Conservation (phyloP, 2,113 vertebrate species). For the Pseudonaja textilis region DNA sequence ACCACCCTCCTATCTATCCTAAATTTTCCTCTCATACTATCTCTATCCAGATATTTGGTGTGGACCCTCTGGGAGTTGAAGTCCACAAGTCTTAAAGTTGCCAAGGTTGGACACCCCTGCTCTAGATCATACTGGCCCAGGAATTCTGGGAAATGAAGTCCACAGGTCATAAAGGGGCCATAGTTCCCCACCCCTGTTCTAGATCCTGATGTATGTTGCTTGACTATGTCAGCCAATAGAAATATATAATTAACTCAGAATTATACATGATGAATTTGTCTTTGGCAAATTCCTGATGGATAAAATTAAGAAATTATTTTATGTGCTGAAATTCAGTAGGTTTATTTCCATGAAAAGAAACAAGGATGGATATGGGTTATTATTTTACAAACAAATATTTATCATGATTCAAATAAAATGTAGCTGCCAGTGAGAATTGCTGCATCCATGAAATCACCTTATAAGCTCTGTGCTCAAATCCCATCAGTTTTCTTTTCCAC, state of each 20-base stretch:
- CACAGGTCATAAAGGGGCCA: neutral
- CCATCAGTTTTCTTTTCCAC: conserved; percentile 41
- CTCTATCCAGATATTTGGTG: neutral
- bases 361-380: neutral
- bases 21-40: neutral
- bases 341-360: neutral
- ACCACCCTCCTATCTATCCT: neutral
- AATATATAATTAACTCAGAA: neutral
- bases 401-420: conserved; percentile 38
- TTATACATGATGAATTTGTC: neutral
- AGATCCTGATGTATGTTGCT: neutral
- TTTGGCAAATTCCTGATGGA: neutral
- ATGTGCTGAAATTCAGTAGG: neutral
- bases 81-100: neutral
- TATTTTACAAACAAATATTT: neutral
- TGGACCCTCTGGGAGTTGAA: neutral
- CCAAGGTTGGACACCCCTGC: too few species aligned
- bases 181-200: neutral
- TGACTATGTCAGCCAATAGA: neutral
- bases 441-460: conserved; percentile 52
- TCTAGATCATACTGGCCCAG: neutral
- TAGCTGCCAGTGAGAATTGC: neutral
- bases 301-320: conserved; percentile 13
- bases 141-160: neutral
- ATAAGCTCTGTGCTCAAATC: conserved; percentile 46